Percentiles rank a stretch among this genome's conserved stretches.
Evolutionary conservation across 2,888 invertebrate species (phyloP).

Genomic region (Limulus polyphemus): DNA sequence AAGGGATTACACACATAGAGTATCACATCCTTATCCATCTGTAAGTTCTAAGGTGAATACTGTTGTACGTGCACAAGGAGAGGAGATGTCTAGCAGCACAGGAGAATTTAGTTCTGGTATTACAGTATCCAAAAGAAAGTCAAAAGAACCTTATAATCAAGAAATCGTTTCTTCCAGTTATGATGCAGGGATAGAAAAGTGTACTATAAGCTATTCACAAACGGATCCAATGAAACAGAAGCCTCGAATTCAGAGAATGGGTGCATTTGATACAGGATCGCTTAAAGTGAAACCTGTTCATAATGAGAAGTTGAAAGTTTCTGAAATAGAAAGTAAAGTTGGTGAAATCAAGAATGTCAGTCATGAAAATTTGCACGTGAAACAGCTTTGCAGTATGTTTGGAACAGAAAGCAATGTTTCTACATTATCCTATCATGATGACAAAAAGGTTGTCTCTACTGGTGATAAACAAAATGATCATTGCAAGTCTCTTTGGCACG

Average conservation of each 20-base stretch:
- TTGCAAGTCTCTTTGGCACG: slow-evolving; percentile 31
- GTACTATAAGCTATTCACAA: neutral
- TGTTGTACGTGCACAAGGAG: no score
- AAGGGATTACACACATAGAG: no score
- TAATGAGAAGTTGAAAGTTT: neutral
- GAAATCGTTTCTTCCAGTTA: no score
- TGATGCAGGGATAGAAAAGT: no score
- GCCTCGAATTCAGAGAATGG: slow-evolving; percentile 10
- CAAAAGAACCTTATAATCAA: no score
- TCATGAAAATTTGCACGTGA: neutral
- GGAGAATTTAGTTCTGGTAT: no score
- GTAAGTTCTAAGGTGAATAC: no score
- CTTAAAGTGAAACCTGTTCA: slow-evolving; percentile 1
- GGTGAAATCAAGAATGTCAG: neutral
- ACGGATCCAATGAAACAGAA: neutral
- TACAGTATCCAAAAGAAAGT: no score
- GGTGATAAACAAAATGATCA: slow-evolving; percentile 32
- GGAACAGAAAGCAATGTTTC: neutral
- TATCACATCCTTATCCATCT: no score
- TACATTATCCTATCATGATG: neutral
- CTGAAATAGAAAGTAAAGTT: no score
- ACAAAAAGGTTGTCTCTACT: neutral
- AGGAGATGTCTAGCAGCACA: no score
- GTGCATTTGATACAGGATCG: slow-evolving; percentile 9
- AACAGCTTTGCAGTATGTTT: neutral